A percentile compares a stretch with the other conserved stretches of the same genome.
Evolutionary conservation across 2,797 vertebrate genomes (phyloP).

Genomic region (Cichlasoma orientale): DNA sequence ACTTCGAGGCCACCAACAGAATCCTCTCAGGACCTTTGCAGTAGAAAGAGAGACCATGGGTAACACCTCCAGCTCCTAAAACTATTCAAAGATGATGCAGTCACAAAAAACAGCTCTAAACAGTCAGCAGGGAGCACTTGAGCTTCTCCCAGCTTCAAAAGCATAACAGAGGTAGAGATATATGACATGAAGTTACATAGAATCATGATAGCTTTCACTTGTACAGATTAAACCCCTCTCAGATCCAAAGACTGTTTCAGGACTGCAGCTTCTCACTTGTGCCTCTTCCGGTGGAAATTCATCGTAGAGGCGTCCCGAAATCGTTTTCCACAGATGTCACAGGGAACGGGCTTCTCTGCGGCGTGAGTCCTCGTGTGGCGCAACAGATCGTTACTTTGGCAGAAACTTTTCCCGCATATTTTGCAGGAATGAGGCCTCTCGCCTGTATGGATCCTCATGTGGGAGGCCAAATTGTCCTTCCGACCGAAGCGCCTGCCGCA

Average conservation of each 20-base stretch:
- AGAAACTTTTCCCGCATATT: background rate
- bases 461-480: background rate
- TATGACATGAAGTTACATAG: background rate
- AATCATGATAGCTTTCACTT: accelerated
- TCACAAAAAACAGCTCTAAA: background rate
- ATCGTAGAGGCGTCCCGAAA: background rate
- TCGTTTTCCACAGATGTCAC: background rate
- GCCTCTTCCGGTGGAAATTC: constrained; percentile 5
- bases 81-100: accelerated
- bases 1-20: too few relatives aligned
- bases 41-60: too few relatives aligned
- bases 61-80: background rate
- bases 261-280: background rate
- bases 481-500: background rate
- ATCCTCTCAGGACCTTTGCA: too few relatives aligned
- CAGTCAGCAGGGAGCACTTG: too few relatives aligned
- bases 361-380: constrained; percentile 3
- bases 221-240: background rate
- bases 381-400: background rate
- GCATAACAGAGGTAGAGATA: accelerated
- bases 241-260: background rate
- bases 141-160: background rate
- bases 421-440: background rate
- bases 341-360: background rate
- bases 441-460: background rate